Percentiles rank a stretch among this genome's conserved stretches.
phyloP scores from a whole-genome alignment of 1,140 invertebrate species.

The Rhagoletis zephyria region DNA sequence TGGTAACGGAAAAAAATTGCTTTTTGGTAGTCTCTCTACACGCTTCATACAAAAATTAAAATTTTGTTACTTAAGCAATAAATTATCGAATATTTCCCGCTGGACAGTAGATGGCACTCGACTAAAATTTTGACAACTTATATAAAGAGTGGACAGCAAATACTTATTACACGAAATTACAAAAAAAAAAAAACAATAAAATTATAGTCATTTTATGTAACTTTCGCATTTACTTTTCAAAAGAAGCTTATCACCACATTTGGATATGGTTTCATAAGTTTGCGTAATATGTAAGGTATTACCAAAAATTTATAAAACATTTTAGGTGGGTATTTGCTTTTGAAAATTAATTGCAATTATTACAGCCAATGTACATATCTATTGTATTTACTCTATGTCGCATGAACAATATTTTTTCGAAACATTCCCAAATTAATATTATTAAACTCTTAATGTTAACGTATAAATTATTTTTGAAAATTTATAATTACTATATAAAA shows the following conservation, averaged over 20 bases:
- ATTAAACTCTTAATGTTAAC: background rate
- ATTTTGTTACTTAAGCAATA: background rate
- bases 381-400: background rate
- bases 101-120: background rate
- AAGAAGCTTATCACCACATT: background rate
- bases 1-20: background rate
- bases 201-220: background rate
- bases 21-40: background rate
- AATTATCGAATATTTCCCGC: background rate
- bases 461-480: constrained; percentile 21
- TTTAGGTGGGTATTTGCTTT: background rate
- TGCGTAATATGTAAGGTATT: background rate
- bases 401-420: constrained; percentile 15
- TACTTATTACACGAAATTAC: background rate
- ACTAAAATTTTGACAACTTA: too few relatives aligned
- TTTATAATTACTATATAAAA: background rate
- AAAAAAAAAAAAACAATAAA: background rate
- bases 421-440: constrained; percentile 28
- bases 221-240: background rate
- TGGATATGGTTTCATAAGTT: background rate
- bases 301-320: background rate
- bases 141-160: background rate
- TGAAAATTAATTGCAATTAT: background rate
- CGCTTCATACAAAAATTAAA: background rate
- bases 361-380: background rate